phyloP scores from a whole-genome alignment of 2,888 invertebrate genomes.

The Dendrolimus houi region DNA sequence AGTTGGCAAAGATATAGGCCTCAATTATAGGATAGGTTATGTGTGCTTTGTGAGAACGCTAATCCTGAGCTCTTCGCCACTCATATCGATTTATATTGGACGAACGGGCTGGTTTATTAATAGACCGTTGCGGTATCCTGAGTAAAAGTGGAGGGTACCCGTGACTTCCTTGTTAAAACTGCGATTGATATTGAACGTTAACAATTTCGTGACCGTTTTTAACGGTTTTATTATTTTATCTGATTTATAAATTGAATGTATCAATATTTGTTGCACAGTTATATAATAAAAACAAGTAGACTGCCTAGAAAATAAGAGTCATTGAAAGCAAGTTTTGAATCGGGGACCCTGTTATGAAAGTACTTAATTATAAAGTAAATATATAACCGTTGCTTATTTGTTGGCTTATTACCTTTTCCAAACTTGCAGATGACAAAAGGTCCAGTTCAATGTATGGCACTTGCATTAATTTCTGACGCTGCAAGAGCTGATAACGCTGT shows the following conservation, averaged over 20 bases:
- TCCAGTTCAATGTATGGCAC: slow-evolving; percentile 44
- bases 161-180: slow-evolving; percentile 17
- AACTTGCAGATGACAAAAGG: slow-evolving; percentile 36
- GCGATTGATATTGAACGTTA: slow-evolving; percentile 16
- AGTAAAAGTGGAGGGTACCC: background rate
- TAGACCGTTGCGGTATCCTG: slow-evolving; percentile 5
- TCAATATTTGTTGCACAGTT: no score
- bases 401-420: background rate
- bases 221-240: slow-evolving; percentile 5
- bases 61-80: slow-evolving; percentile 5
- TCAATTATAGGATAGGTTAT: no score
- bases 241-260: no score
- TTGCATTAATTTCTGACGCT: slow-evolving; percentile 50
- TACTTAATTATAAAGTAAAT: no score
- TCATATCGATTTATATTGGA: slow-evolving; percentile 3
- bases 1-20: no score
- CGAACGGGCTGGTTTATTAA: slow-evolving; percentile 11
- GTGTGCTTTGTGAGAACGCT: background rate
- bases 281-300: no score
- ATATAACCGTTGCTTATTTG: no score
- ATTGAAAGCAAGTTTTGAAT: no score
- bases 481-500: slow-evolving; percentile 42
- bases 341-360: no score
- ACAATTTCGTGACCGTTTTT: slow-evolving; percentile 7
- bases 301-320: no score